Evolutionary conservation across 2,888 invertebrate genomes (phyloP), one percentile per base, ranked within the genome.

Genomic region (Lithophane leautieri): DNA sequence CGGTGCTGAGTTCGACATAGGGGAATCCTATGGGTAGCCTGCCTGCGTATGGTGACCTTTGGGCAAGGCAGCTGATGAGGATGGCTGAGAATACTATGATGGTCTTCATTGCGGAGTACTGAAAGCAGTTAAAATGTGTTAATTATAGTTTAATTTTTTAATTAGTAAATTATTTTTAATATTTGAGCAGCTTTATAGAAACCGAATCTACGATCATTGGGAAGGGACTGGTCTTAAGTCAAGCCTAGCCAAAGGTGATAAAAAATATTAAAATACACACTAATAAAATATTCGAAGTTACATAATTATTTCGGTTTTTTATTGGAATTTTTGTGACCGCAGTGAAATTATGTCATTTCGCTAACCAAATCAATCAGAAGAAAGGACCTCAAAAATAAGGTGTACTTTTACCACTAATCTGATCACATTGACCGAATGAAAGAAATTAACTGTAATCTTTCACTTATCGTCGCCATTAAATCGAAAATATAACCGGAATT

Each of bases 41-140:
- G 6, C 97, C 97, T 2, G 97, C 97, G 85, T 97, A 98, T 1
- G 97, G 95, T 2, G 97, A 97, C 42, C 98, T 96, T 90, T 98
- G 98, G 1, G 91, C 89, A 1, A 88, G 12, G 56, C 90, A 89
- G 71, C 81, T 80, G 11, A 86, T 79, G 19, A 90, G 44, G 8
- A 92, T 50, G 0, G 79, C 80, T 9, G 87, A 80, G n/a, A 93
- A 62, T 47, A 91, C 73, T 44, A 92, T 62, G 25, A 88, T 14
- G 19, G 73, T 34, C 50, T 78, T 87, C 91, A 93, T 93, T 61
- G 63, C 91, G 72, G 40, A 73, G 63, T 84, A 78, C 90, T 89
- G 78, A 84, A 90, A 76, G 22, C 25, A 42, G 16, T 1, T 58
- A 62, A 16, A 14, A 19, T 25, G 1, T 42, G 4, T 61, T 52